Base-by-base conservation (phyloP, 2,113 vertebrate genomes). In the Odocoileus hemionus region DNA sequence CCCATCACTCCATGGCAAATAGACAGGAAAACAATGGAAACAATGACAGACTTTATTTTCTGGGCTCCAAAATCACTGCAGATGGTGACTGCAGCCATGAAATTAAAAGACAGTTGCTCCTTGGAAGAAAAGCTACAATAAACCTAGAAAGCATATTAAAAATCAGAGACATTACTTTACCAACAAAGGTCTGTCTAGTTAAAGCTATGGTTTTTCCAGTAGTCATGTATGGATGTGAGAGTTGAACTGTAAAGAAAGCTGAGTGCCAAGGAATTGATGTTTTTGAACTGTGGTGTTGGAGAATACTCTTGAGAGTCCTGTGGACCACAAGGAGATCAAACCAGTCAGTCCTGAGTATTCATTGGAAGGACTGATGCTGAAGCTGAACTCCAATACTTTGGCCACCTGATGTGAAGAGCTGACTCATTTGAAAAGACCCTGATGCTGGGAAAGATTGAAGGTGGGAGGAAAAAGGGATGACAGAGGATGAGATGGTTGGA, bases 401-500 rank as follows among this genome's bases (percentile, higher is more conserved):
- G 19, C n/a, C n/a, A 70, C 17, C 19, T 70, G n/a, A 70, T 39
- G 17, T 0, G 2, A 70, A 70, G 19, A 70, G 23, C n/a, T 3
- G n/a, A 70, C 19, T 70, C 67, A 10, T 39, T 39, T 36, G n/a
- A 70, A 23, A 39, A 70, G n/a, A 23, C n/a, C n/a, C 19, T 70
- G 67, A 39, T 70, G 67, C 10, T 39, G 2, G 67, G 67, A 23
- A 70, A 70, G 67, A 70, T 39, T 39, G 67, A 70, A 70, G n/a
- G n/a, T 1, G 5, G 19, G n/a, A 70, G n/a, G 19, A 70, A 19
- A 70, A 39, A 21, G 5, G 19, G n/a, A 70, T 1, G 0, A 70
- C 67, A 70, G n/a, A 70, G 67, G 67, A 39, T 70, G 67, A 70
- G n/a, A 70, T 23, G n/a, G n/a, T 23, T 70, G 64, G 19, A 23